These are phyloP conservation scores for Harpagoxenus sublaevis DNA, from an alignment of 2,888 invertebrate species.

Conservation along the genomic window DNA sequence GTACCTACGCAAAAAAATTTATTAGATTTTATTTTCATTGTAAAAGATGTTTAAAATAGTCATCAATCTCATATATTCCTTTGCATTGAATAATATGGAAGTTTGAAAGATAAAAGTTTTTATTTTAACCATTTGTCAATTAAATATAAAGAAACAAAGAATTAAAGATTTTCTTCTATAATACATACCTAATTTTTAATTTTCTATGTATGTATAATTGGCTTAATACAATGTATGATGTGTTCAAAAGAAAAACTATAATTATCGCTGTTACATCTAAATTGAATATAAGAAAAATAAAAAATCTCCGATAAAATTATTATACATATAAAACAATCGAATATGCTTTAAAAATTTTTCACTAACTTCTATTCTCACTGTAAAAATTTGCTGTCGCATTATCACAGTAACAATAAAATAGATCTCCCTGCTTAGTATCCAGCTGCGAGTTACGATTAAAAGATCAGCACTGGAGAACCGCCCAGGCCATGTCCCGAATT, in stretches of 20 bases:
- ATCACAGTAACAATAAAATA: slow-evolving; percentile 82
- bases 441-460: slow-evolving; percentile 81
- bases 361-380: slow-evolving; percentile 9
- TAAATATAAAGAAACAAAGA: not conserved
- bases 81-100: not conserved
- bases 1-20: too few relatives aligned
- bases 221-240: not conserved
- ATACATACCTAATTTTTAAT: not conserved
- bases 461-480: slow-evolving; percentile 80
- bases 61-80: not conserved
- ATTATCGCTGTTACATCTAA: not conserved
- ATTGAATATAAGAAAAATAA: not conserved
- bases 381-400: slow-evolving; percentile 69
- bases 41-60: too few relatives aligned
- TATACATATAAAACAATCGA: not conserved
- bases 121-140: not conserved
- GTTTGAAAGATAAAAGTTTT: not conserved
- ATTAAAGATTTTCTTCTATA: not conserved
- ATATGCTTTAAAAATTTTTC: not conserved
- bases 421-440: slow-evolving; percentile 69
- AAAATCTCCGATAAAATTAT: not conserved
- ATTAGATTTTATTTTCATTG: too few relatives aligned
- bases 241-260: not conserved
- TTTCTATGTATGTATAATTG: not conserved
- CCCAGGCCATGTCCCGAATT: slow-evolving; percentile 81